phyloP scores from a whole-genome alignment of 2,797 vertebrate species.

The Enteromius treurensis region DNA sequence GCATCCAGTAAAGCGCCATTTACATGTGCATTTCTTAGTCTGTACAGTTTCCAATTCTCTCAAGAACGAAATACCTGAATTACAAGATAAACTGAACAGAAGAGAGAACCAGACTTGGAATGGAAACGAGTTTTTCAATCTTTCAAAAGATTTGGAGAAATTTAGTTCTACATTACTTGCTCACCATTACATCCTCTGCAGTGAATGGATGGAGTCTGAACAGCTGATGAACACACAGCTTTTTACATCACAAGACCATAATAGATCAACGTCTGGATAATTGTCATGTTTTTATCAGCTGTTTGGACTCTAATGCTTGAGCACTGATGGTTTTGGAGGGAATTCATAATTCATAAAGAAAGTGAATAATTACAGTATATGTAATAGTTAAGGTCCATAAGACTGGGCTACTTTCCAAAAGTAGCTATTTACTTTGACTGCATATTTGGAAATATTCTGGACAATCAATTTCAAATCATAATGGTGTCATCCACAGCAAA shows the following conservation, averaged over 20 bases:
- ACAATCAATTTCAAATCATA: neutral
- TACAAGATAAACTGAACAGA: constrained; percentile 19
- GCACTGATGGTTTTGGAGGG: neutral
- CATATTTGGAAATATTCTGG: neutral
- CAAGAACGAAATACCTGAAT: constrained; percentile 12
- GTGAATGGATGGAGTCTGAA: neutral
- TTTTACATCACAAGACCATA: neutral
- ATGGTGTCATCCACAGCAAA: neutral
- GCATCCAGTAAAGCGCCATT: constrained; percentile 12
- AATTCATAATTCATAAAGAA: neutral
- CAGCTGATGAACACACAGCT: neutral
- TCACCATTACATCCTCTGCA: neutral
- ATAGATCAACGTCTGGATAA: neutral
- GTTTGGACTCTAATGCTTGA: neutral
- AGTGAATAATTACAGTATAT: neutral
- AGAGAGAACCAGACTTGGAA: constrained; percentile 14
- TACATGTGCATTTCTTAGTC: constrained; percentile 17
- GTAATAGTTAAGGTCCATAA: neutral
- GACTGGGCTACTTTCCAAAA: neutral
- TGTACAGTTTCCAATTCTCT: constrained; percentile 5
- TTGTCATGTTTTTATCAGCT: neutral
- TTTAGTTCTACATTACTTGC: too few species aligned
- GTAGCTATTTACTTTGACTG: neutral
- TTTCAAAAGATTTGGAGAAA: too few species aligned
- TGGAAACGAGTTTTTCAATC: neutral